Evolutionary conservation across 2,113 vertebrate genomes (phyloP), one percentile per base, ranked within the genome.

Genomic region (Saimiri boliviensis): DNA sequence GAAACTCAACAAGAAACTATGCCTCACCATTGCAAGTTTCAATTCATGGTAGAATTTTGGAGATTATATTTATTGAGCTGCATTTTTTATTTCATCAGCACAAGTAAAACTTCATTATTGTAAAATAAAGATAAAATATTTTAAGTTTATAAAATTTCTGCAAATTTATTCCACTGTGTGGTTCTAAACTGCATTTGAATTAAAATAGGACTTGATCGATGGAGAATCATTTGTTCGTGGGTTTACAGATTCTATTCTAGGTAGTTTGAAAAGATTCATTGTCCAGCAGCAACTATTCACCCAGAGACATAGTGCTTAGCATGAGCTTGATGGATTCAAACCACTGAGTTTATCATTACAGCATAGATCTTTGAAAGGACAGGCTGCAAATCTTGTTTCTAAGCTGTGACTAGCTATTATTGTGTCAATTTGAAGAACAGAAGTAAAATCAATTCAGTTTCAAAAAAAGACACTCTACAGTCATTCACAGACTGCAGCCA

Each of bases 361-460:
- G 30, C 71, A 23, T 52, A 89, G 76, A 91, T 86, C 86, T 93
- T 87, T 90, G 87, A 76, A 94, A 79, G 63, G 63, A 90, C 27
- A 60, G 56, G 49, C 82, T 88, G 80, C 63, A 89, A 92, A 66
- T 93, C 94, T 95, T 8, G 0, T 90, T 86, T 85, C 52, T 94
- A 79, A 97, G 71, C 58, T 71, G 32, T 63, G 71, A 35, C 66
- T 80, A 81, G 58, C 81, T 96, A 30, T 93, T 96, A 30, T 92
- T 96, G 77, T 73, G 63, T 95, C 93, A 71, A 47, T 89, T 47
- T 94, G 80, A 89, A 95, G 79, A 68, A 47, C 14, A 96, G 74
- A 95, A 97, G 54, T 94, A 93, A 95, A 95, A 96, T 95, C 76
- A 96, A 56, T 97, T 54, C 30, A 79, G 40, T 71, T 77, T 88